A percentile compares a stretch with the other conserved stretches of the same genome.
Evolutionary conservation across 2,888 invertebrate species (phyloP).

Genomic region (Syrista parreyssii): DNA sequence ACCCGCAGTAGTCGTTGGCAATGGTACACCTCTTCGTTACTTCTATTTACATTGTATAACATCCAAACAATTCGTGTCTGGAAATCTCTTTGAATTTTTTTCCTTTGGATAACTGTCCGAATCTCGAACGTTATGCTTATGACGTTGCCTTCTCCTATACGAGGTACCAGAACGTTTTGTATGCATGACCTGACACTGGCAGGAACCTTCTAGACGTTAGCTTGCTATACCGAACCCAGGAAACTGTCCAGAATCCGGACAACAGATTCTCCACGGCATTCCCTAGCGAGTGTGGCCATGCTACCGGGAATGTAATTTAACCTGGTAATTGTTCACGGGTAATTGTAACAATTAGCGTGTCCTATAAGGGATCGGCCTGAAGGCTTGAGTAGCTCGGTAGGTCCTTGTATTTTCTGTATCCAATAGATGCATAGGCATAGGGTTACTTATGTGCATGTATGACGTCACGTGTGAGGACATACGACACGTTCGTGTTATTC

Average conservation of each 20-base stretch:
- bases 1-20: no score
- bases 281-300: constrained; percentile 15
- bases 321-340: constrained; percentile 48
- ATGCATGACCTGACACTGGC: constrained; percentile 26
- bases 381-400: no score
- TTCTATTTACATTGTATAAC: no score
- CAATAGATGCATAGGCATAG: no score
- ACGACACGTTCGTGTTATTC: no score
- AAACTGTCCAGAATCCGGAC: background rate
- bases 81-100: background rate
- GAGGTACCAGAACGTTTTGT: constrained; percentile 30
- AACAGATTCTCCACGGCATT: constrained; percentile 29
- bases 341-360: constrained; percentile 50
- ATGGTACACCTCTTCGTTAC: no score
- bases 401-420: no score
- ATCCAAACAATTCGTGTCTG: background rate
- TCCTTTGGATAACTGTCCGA: background rate
- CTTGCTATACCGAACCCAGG: background rate
- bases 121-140: background rate
- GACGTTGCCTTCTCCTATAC: background rate
- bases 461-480: no score
- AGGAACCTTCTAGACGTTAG: background rate
- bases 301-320: constrained; percentile 45
- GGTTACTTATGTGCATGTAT: no score
- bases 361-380: no score